Evolutionary conservation across 2,888 invertebrate species (phyloP), one percentile per base, ranked within the genome.

Genomic region (Homarus gammarus): DNA sequence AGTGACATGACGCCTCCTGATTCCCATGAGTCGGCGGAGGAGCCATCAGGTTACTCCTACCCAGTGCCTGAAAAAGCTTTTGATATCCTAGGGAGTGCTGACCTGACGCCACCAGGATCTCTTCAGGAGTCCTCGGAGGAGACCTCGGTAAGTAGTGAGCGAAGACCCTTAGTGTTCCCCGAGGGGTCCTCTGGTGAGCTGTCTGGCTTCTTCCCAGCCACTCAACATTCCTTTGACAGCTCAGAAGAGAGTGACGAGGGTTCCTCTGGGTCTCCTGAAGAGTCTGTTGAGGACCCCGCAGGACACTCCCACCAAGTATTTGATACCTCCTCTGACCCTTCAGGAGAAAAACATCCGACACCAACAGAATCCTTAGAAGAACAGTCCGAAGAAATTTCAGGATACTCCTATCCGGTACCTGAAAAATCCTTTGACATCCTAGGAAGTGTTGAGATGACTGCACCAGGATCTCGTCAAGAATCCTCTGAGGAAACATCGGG

Each of bases 271-370:
- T 15, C 75, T n/a, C 33, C 44, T 15, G 75, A 22, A 40, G 75
- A 75, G 27, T 40, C 75, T 75, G 22, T 0, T 8, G 75, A 75
- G n/a, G 56, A 56, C 15, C 31, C 33, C 0, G 31, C 61, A 38
- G 81, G 81, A 36, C 64, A 81, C 22, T 33, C 81, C n/a, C 38
- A 81, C 38, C 81, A 61, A 18, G 81, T 81, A 5, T 64, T 64
- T 2, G 38, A 15, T 2, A 61, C 5, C 2, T 33, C 81, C 36
- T 81, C 64, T 22, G 40, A 81, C 36, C 22, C 31, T 5, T 36
- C 36, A 22, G 81, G 61, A n/a, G 27, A 31, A 38, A 56, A 2
- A 22, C n/a, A 61, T 3, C 51, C 64, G 0, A n/a, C 38, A 31
- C 61, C 81, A 10, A 51, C 79, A 12, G 33, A 31, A 12, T 1